Conservation (phyloP, 2,888 invertebrate genomes). For the Pterostichus niger region DNA sequence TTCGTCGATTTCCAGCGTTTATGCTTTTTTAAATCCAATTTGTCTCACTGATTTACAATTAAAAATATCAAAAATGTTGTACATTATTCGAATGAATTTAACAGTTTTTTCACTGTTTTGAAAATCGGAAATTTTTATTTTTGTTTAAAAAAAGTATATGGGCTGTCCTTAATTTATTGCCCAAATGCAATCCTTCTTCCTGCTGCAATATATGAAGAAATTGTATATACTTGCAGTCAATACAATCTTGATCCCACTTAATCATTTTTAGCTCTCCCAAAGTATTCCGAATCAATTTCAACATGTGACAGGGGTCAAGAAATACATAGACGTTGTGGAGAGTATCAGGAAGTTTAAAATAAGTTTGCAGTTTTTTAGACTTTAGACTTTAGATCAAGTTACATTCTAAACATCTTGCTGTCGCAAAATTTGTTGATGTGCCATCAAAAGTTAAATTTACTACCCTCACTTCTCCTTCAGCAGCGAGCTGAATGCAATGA, state of each 20-base stretch:
- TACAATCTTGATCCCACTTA: background rate
- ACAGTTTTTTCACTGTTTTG: background rate
- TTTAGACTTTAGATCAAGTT: too few relatives aligned
- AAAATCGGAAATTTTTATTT: background rate
- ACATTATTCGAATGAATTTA: background rate
- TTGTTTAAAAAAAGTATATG: too few relatives aligned
- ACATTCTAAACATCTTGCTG: too few relatives aligned
- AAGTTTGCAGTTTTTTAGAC: slow-evolving; percentile 2
- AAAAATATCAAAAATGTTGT: slow-evolving; percentile 5
- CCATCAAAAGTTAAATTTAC: slow-evolving; percentile 69
- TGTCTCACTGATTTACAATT: background rate
- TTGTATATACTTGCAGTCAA: slow-evolving; percentile 64
- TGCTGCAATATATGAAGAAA: slow-evolving; percentile 63
- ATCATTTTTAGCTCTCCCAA: slow-evolving; percentile 68
- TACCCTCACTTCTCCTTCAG: slow-evolving; percentile 66
- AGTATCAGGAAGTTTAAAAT: slow-evolving; percentile 12
- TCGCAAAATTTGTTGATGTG: slow-evolving; percentile 63
- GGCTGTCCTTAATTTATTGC: slow-evolving; percentile 65
- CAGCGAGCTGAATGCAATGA: slow-evolving; percentile 57
- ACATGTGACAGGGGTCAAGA: slow-evolving; percentile 70
- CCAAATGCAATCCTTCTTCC: slow-evolving; percentile 67
- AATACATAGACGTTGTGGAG: slow-evolving; percentile 62
- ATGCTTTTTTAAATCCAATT: slow-evolving; percentile 10
- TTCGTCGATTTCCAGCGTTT: background rate
- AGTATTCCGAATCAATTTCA: slow-evolving; percentile 71